Conservation (phyloP, 2,888 invertebrate genomes). For the Sisyra terminalis region DNA sequence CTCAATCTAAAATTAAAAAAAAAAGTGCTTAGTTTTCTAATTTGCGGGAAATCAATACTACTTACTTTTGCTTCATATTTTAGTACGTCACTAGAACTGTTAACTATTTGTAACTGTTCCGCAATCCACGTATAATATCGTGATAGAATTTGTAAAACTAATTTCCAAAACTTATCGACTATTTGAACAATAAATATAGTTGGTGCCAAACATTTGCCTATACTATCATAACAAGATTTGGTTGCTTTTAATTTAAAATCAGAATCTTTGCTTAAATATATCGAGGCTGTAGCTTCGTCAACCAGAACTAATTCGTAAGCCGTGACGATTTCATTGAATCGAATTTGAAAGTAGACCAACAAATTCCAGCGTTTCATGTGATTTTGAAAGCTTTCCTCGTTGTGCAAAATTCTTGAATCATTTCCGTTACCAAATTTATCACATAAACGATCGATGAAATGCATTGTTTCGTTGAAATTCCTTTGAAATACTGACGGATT, state of each 20-base stretch:
- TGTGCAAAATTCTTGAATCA: conserved; percentile 39
- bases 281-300: conserved; percentile 12
- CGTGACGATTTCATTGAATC: conserved; percentile 86
- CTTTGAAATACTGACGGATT: conserved; percentile 78
- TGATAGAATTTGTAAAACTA: conserved; percentile 67
- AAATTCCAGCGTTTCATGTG: conserved; percentile 74
- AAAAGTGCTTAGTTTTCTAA: not conserved
- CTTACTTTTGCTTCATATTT: conserved; percentile 5
- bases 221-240: conserved; percentile 29
- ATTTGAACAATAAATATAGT: conserved; percentile 65
- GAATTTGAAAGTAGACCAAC: conserved; percentile 91
- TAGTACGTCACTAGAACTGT: conserved; percentile 1
- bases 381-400: conserved; percentile 57
- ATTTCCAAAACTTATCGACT: conserved; percentile 75
- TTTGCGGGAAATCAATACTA: conserved; percentile 7
- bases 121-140: conserved; percentile 62
- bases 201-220: conserved; percentile 50
- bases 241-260: conserved; percentile 32
- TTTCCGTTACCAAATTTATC: conserved; percentile 40
- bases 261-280: conserved; percentile 20
- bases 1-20: conserved; percentile 11
- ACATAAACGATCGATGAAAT: conserved; percentile 58
- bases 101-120: conserved; percentile 15
- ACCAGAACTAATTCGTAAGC: conserved; percentile 33
- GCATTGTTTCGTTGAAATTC: conserved; percentile 62